phyloP scores from a whole-genome alignment of 1,140 invertebrate species.

The Panulirus ornatus region DNA sequence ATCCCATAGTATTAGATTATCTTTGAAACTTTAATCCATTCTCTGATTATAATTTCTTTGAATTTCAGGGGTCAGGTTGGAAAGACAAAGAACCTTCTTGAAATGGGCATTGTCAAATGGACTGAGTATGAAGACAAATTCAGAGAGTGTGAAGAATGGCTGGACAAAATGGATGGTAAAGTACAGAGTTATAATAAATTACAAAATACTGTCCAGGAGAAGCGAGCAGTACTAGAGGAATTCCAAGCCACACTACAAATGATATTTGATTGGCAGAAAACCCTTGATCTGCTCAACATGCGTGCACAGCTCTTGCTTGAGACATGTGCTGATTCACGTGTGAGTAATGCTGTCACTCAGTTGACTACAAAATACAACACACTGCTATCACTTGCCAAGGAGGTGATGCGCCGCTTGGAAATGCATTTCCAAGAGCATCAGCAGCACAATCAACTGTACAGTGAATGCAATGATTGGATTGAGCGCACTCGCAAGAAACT shows the following conservation, averaged over 20 bases:
- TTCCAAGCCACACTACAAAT: conserved; percentile 91
- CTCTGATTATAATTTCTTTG: not conserved
- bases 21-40: not conserved
- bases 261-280: conserved; percentile 95
- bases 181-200: conserved; percentile 94
- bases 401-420: conserved; percentile 93
- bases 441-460: conserved; percentile 86
- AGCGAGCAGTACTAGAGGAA: conserved; percentile 92
- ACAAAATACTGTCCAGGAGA: conserved; percentile 92
- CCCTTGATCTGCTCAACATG: conserved; percentile 94
- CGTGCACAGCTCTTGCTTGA: conserved; percentile 92
- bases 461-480: conserved; percentile 95
- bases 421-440: conserved; percentile 88
- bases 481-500: conserved; percentile 90
- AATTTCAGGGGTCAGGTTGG: conserved; percentile 79
- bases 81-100: conserved; percentile 89
- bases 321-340: conserved; percentile 94
- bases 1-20: too few relatives aligned
- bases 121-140: conserved; percentile 97
- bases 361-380: conserved; percentile 96
- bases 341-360: conserved; percentile 96
- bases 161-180: conserved; percentile 90
- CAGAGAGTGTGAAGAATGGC: conserved; percentile 91
- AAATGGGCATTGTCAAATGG: conserved; percentile 95
- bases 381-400: conserved; percentile 93